Base-by-base conservation (phyloP, 2,888 invertebrate genomes). In the Plebejus anna region DNA sequence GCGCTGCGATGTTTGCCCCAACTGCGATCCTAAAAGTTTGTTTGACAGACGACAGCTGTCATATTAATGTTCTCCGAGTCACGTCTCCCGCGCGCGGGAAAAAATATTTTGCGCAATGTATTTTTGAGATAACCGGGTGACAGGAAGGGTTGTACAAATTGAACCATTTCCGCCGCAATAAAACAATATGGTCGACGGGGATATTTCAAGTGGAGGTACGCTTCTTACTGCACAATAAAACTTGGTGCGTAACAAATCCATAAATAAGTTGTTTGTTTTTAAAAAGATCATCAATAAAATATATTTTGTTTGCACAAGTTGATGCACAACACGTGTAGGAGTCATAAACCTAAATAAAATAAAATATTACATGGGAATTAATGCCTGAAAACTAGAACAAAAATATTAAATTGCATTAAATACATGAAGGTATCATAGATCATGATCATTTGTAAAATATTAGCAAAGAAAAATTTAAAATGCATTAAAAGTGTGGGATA, bases 141-240 rank as follows among this genome's bases (percentile, higher is more conserved):
- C 86, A 85, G 83, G 79, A 82, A 81, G 84, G 84, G 82, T 82
- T 82, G 83, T 86, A 86, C 87, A 89, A 90, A 89, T 90, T 88
- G 88, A 84, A 80, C 83, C 80, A 82, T 84, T 87, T 84, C 81
- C 84, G 82, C 81, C 81, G 83, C 86, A 87, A 84, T 85, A 84
- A 88, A 86, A 89, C 87, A 89, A 88, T 88, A 85, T 86, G 84
- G 84, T 83, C 55, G 73, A 66, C 66, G 83, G 80, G 66, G 66
- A 66, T 32, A 66, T 13, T 66, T 66, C 66, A 16, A 66, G 61
- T 61, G 22, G 1, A 66, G 66, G 66, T 66, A 13, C 32, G 32
- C 13, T 66, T 66, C 16, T 36, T 66, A 22, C 13, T 66, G 32
- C 32, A 16, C 66, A 4, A 66, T 66, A 66, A 66, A 66, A 66